phyloP scores from a whole-genome alignment of 2,888 invertebrate genomes.

The Rhagium mordax region DNA sequence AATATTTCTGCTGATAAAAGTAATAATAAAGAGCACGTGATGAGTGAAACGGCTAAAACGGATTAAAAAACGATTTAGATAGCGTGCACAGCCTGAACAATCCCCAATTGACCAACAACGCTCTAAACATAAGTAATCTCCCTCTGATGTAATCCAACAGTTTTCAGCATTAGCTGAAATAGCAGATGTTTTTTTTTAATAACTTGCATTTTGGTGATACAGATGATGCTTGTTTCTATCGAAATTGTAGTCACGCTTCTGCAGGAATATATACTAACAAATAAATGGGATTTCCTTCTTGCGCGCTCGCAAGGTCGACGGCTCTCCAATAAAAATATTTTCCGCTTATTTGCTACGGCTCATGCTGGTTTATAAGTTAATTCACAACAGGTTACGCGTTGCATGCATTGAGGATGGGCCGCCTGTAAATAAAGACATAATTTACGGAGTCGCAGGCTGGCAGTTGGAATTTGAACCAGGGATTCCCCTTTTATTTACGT shows the following conservation, averaged over 20 bases:
- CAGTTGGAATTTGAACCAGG: conserved; percentile 1
- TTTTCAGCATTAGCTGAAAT: too few species aligned
- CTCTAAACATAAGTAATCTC: too few species aligned
- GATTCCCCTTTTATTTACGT: conserved; percentile 5
- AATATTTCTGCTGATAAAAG: neutral
- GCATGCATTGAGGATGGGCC: too few species aligned
- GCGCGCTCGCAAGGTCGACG: neutral
- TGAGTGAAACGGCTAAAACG: too few species aligned
- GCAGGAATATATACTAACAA: neutral
- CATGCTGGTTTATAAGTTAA: neutral
- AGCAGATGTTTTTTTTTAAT: too few species aligned
- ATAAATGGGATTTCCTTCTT: neutral
- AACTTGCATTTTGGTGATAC: too few species aligned
- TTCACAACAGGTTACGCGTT: neutral
- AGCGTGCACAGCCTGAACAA: too few species aligned
- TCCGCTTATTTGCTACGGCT: neutral
- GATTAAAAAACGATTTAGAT: too few species aligned
- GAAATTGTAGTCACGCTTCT: neutral
- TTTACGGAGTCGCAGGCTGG: neutral
- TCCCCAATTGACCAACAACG: too few species aligned
- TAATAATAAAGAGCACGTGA: neutral
- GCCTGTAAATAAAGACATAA: conserved; percentile 8
- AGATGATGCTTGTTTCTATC: too few species aligned
- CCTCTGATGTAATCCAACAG: too few species aligned
- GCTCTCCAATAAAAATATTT: neutral